Percentiles rank a stretch among this genome's conserved stretches.
Conservation (phyloP, 2,797 vertebrate species). For the Hylomyscus alleni region DNA sequence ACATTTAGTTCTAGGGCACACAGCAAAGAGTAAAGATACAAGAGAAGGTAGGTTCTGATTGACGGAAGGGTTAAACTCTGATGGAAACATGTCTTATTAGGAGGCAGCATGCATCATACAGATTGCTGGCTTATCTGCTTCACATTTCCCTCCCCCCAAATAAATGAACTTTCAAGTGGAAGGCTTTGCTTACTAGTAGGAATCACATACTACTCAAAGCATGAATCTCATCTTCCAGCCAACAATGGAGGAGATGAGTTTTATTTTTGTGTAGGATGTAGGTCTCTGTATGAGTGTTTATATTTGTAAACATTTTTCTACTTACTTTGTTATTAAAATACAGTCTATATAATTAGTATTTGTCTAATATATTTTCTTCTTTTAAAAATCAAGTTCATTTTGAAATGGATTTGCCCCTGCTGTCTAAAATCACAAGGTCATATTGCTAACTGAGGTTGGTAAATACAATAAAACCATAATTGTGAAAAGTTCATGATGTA, state of each 20-base stretch:
- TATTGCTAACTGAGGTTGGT: background rate
- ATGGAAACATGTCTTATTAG: background rate
- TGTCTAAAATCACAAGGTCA: background rate
- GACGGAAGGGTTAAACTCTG: background rate
- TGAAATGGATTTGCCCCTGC: background rate
- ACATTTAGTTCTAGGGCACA: background rate
- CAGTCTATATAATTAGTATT: background rate
- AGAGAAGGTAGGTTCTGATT: background rate
- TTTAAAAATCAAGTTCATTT: background rate
- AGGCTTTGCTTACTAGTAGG: background rate
- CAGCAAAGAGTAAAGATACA: background rate
- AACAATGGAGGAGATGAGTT: background rate
- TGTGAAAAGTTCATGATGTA: background rate
- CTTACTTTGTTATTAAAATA: background rate
- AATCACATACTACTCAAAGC: background rate
- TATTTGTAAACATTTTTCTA: background rate
- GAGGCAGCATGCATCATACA: background rate
- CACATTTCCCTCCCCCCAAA: background rate
- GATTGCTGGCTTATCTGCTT: background rate
- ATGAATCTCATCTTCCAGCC: background rate
- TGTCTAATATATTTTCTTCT: background rate
- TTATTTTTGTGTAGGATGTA: background rate
- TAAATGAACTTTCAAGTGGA: background rate
- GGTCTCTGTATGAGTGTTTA: background rate
- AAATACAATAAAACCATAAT: background rate